These are phyloP conservation scores for Sabellastarte sp. DNA, from an alignment of 2,888 invertebrate species.

Conservation along the genomic window DNA sequence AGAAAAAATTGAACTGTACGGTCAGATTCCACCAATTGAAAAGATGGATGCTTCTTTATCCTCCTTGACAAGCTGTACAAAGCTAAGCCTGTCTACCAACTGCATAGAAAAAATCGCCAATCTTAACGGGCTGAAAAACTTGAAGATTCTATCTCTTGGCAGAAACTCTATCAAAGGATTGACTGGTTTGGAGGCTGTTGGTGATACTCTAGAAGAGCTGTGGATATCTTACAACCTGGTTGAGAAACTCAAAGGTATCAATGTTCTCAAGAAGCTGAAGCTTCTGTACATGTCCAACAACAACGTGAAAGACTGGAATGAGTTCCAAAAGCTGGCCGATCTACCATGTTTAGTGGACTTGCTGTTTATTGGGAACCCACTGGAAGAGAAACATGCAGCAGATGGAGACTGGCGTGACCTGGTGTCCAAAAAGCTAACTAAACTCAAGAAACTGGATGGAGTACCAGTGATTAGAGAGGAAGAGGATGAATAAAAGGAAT, in stretches of 20 bases:
- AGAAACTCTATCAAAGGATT: constrained; percentile 88
- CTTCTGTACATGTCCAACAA: constrained; percentile 59
- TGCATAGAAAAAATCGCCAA: constrained; percentile 90
- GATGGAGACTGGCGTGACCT: constrained; percentile 54
- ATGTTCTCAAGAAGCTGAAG: constrained; percentile 75
- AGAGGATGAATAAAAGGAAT: too few species aligned
- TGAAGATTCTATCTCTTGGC: constrained; percentile 80
- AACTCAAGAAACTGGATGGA: constrained; percentile 59
- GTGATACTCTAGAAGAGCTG: constrained; percentile 83
- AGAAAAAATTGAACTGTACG: constrained; percentile 77
- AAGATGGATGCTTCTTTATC: constrained; percentile 87
- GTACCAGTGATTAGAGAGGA: too few species aligned
- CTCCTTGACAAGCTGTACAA: constrained; percentile 76
- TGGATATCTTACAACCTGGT: constrained; percentile 94
- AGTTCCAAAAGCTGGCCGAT: constrained; percentile 44
- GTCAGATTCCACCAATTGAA: constrained; percentile 90
- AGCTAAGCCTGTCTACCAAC: constrained; percentile 87
- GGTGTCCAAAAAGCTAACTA: constrained; percentile 45
- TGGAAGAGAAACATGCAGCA: constrained; percentile 46
- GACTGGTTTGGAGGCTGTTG: constrained; percentile 82
- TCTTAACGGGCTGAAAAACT: constrained; percentile 74
- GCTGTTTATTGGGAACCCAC: constrained; percentile 61
- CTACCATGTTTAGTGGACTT: constrained; percentile 68
- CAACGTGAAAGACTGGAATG: neutral
- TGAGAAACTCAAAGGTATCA: constrained; percentile 87